Conservation (phyloP, 2,113 vertebrate genomes). For the Hemiprocne comata region DNA sequence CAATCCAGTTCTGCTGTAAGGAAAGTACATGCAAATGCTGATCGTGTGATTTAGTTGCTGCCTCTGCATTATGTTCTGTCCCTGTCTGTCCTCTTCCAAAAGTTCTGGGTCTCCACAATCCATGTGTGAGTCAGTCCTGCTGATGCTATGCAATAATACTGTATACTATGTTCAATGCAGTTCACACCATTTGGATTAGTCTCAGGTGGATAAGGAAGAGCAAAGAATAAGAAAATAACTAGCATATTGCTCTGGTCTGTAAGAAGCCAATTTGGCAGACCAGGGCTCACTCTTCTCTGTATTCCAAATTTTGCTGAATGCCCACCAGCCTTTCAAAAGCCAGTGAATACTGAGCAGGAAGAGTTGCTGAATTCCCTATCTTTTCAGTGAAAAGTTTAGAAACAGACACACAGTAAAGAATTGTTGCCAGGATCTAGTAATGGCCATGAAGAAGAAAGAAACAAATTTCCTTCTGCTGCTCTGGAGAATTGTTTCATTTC, state of each 20-base stretch:
- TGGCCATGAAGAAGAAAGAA: neutral
- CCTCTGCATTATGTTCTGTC: neutral
- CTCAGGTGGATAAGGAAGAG: neutral
- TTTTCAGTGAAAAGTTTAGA: neutral
- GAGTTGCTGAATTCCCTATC: neutral
- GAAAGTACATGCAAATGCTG: neutral
- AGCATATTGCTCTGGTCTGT: neutral
- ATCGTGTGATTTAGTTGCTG: neutral
- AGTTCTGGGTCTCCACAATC: neutral
- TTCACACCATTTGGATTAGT: neutral
- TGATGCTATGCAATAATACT: neutral
- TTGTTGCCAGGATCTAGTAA: neutral
- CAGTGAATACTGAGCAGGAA: neutral
- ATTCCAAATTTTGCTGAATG: neutral
- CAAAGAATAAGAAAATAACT: neutral
- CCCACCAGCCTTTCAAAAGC: neutral
- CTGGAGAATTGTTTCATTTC: neutral
- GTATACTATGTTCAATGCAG: neutral
- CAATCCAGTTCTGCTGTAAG: neutral
- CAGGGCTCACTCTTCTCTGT: neutral
- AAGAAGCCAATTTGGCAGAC: neutral
- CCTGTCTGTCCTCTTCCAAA: neutral
- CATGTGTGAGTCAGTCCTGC: neutral
- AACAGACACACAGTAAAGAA: neutral
- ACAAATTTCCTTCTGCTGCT: neutral